Conservation (phyloP, 2,797 vertebrate genomes). For the Tapirus indicus region DNA sequence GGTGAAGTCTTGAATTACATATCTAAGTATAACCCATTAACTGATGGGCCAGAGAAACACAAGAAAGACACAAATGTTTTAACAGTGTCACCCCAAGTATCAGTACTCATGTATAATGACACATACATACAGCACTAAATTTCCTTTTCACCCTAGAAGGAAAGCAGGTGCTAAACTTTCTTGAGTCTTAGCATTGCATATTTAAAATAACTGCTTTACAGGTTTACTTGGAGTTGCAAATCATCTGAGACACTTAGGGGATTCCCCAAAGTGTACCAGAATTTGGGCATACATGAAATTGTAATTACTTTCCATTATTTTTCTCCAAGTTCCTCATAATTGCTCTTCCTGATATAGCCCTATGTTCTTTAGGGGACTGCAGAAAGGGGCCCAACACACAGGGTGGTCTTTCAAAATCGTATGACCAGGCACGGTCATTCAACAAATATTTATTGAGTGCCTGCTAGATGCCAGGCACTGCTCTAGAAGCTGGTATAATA, state of each 20-base stretch:
- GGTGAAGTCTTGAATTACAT: slow-evolving; percentile 66
- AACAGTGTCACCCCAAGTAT: slow-evolving; percentile 39
- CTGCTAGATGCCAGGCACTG: background rate
- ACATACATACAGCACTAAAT: background rate
- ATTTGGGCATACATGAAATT: slow-evolving; percentile 52
- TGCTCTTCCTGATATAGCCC: slow-evolving; percentile 14
- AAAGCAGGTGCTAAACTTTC: slow-evolving; percentile 41
- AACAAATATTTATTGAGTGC: slow-evolving; percentile 30
- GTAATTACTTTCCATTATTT: slow-evolving; percentile 67
- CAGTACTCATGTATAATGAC: slow-evolving; percentile 12
- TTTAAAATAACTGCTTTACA: slow-evolving; percentile 62
- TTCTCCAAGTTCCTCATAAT: slow-evolving; percentile 50
- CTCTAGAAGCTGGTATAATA: slow-evolving; percentile 16
- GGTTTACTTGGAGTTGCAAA: slow-evolving; percentile 49
- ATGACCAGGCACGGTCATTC: background rate
- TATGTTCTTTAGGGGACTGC: slow-evolving; percentile 21
- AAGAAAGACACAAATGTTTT: slow-evolving; percentile 49
- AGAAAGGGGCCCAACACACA: background rate
- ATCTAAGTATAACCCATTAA: slow-evolving; percentile 49
- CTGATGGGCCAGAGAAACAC: background rate
- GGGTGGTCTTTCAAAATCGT: slow-evolving; percentile 27
- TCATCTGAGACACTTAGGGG: slow-evolving; percentile 35
- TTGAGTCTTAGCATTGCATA: slow-evolving; percentile 19
- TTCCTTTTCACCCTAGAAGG: slow-evolving; percentile 31
- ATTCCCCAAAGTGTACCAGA: slow-evolving; percentile 41